Base-by-base conservation (phyloP, 2,113 vertebrate genomes). In the Gymnogyps californianus region DNA sequence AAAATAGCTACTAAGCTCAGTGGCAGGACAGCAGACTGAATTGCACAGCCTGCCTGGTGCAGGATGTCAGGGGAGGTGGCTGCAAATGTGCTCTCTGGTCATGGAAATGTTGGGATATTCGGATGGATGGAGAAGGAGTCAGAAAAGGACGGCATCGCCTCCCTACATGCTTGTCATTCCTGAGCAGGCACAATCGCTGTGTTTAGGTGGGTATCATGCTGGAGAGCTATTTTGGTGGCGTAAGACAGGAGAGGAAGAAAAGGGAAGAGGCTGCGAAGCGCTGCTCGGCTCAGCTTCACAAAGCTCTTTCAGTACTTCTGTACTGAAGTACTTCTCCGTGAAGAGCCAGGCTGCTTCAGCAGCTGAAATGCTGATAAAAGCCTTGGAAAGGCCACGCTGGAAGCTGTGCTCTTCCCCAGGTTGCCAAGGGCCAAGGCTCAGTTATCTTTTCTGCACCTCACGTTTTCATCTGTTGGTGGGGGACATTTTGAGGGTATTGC, bases 161-260 rank as follows among this genome's bases (percentile, higher is more conserved):
- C 32, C 20, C 20, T n/a, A 25, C 13, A 40, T 0, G 0, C 38
- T 74, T 62, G 54, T 38, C 16, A 16, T 59, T 92, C n/a, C 38
- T 13, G 7, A 83, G 54, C 36, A 61, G 58, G 34, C 20, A 57
- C 0, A 0, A 29, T 25, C 0, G 0, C 17, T 64, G 44, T 38
- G 13, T 65, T 75, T 90, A 40, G 29, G 29, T 32, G 31, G 40
- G 6, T 76, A 61, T 64, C 7, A 2, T 16, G 17, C 49, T 62
- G 54, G 66, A 90, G 64, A 81, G 62, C 28, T 55, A 31, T 84
- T 89, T 51, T 77, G 66, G 26, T 69, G 22, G 26, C 2, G 4
- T 65, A 72, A 78, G 52, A 54, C 20, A 40, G 21, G 44, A 65
- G 18, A 55, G 21, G 40, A 74, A 47, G 59, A 74, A 67, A 44